Conservation (phyloP, 2,113 vertebrate genomes). For the Meles meles region DNA sequence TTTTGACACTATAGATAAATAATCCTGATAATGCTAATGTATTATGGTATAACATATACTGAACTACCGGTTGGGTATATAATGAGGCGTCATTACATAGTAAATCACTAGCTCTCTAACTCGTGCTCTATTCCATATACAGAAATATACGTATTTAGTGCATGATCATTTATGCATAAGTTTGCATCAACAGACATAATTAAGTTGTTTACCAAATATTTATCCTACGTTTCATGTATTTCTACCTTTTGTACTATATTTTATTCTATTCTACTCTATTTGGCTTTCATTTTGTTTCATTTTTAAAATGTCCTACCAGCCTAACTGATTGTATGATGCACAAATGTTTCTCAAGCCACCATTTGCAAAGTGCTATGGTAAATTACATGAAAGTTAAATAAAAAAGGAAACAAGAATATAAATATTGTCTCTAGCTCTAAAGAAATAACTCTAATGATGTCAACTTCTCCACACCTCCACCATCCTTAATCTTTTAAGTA, state of each 20-base stretch:
- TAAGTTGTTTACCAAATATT: not conserved
- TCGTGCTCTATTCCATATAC: not conserved
- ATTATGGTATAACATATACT: not conserved
- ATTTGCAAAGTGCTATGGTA: not conserved
- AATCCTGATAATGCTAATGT: not conserved
- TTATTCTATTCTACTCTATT: not conserved
- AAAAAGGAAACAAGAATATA: not conserved
- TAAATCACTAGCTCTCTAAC: not conserved
- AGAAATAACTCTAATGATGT: not conserved
- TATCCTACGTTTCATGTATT: not conserved
- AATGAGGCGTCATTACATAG: not conserved
- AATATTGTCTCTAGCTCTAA: not conserved
- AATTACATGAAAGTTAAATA: not conserved
- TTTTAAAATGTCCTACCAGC: not conserved
- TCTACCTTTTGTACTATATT: not conserved
- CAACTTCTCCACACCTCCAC: not conserved
- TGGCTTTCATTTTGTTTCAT: not conserved
- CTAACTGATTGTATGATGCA: not conserved
- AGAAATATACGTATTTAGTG: not conserved
- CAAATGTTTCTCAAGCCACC: not conserved
- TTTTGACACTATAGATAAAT: not conserved
- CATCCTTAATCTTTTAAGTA: not conserved
- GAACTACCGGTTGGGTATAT: not conserved
- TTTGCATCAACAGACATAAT: not conserved
- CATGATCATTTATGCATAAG: not conserved